Evolutionary conservation across 2,113 vertebrate species (phyloP).

Genomic region (Anarhynchus alexandrinus): DNA sequence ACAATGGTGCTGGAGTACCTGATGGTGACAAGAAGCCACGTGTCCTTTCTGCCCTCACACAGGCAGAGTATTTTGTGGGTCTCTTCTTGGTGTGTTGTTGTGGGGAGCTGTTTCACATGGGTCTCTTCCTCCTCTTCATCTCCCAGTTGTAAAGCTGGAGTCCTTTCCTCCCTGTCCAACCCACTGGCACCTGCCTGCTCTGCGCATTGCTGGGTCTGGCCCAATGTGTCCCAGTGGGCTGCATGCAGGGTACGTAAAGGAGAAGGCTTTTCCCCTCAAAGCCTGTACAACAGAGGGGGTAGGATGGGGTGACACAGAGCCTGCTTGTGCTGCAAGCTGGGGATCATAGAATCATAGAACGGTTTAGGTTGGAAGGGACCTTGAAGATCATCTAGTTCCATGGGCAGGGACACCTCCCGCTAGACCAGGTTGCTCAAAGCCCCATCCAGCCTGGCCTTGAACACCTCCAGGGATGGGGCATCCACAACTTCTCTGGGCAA

Average conservation of each 20-base stretch:
- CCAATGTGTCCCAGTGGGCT: not conserved
- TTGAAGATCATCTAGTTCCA: no score
- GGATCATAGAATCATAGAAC: no score
- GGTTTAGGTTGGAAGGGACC: no score
- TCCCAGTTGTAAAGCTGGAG: not conserved
- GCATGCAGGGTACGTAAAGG: not conserved
- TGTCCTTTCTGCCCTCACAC: accelerated
- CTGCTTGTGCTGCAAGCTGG: not conserved
- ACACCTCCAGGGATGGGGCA: no score
- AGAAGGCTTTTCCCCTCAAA: not conserved
- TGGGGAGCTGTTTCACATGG: not conserved
- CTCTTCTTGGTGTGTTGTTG: not conserved
- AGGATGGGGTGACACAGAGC: not conserved
- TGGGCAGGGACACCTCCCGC: no score
- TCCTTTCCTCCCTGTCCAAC: not conserved
- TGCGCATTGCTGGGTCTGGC: not conserved
- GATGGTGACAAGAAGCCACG: not conserved
- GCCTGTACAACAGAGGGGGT: not conserved
- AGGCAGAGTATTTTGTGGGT: not conserved
- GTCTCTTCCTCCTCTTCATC: not conserved
- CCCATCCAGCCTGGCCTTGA: no score
- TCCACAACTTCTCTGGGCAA: no score
- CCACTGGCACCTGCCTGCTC: not conserved
- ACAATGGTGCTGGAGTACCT: not conserved
- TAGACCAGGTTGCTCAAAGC: no score